These are phyloP conservation scores for Dissostichus mawsoni DNA, from an alignment of 2,113 vertebrate genomes.

Conservation along the genomic window DNA sequence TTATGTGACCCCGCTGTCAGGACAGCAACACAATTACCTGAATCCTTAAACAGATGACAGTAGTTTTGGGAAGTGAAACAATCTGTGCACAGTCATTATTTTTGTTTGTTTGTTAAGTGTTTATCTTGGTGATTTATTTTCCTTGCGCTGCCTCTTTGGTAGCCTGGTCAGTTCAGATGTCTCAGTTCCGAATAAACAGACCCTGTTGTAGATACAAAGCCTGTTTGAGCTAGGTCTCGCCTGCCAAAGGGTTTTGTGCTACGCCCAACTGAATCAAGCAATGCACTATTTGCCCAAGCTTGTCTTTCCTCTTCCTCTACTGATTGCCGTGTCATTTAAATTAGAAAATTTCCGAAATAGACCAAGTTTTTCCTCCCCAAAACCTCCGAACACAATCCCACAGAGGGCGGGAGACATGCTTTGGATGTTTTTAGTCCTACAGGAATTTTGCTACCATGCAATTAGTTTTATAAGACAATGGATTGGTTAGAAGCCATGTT, in stretches of 20 bases:
- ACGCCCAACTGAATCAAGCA: slow-evolving; percentile 43
- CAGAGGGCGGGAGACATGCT: slow-evolving; percentile 26
- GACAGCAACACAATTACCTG: slow-evolving; percentile 28
- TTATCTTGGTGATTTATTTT: slow-evolving; percentile 24
- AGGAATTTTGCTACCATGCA: slow-evolving; percentile 52
- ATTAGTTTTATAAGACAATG: slow-evolving; percentile 64
- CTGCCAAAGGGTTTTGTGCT: slow-evolving; percentile 56
- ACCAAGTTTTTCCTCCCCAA: slow-evolving; percentile 34
- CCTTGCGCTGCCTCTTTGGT: slow-evolving; percentile 4
- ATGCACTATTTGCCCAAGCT: slow-evolving; percentile 18
- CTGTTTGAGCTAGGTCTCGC: not conserved
- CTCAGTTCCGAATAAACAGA: slow-evolving; percentile 30
- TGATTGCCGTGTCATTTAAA: slow-evolving; percentile 62
- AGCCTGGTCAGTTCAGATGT: slow-evolving; percentile 34
- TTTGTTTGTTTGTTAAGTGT: slow-evolving; percentile 32
- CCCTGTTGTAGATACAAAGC: slow-evolving; percentile 20
- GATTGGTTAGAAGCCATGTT: slow-evolving; percentile 11
- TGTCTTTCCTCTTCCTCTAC: slow-evolving; percentile 37
- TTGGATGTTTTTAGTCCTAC: slow-evolving; percentile 47
- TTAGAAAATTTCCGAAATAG: slow-evolving; percentile 52
- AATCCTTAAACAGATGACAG: slow-evolving; percentile 13
- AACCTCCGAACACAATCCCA: slow-evolving; percentile 44
- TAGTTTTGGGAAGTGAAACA: slow-evolving; percentile 23
- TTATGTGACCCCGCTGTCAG: slow-evolving; percentile 34
- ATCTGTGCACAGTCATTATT: slow-evolving; percentile 9